phyloP scores from a whole-genome alignment of 2,797 vertebrate species.

The Pantherophis vulpinus region DNA sequence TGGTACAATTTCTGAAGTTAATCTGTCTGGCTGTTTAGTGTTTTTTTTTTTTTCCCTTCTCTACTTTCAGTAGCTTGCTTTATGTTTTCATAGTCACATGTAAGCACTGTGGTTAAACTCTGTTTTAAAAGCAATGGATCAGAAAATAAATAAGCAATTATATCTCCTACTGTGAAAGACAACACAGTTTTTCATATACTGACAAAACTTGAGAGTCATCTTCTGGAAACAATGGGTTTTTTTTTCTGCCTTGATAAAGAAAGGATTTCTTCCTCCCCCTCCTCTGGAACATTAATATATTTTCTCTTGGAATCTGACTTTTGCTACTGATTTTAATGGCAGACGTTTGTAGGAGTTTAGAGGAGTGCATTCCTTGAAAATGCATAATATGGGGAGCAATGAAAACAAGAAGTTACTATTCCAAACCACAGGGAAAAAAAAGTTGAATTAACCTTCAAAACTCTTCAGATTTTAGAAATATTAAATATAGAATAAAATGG shows the following conservation, averaged over 20 bases:
- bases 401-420: not conserved
- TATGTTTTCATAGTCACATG: conserved; percentile 8
- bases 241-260: conserved; percentile 19
- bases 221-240: not conserved
- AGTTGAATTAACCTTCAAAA: not conserved
- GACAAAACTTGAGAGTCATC: conserved; percentile 13
- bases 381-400: not conserved
- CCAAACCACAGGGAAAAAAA: not conserved
- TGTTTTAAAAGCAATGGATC: conserved; percentile 29
- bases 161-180: not conserved
- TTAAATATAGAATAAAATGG: not conserved
- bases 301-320: not conserved
- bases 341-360: not conserved
- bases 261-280: not conserved
- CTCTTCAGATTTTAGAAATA: not conserved
- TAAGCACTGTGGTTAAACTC: conserved; percentile 21
- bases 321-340: not conserved
- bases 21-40: not conserved
- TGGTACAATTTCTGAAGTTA: not conserved
- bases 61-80: conserved; percentile 37
- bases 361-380: not conserved
- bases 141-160: conserved; percentile 37
- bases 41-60: not conserved
- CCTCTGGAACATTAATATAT: not conserved
- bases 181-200: conserved; percentile 28